Evolutionary conservation across 2,888 invertebrate genomes (phyloP).

Genomic region (Synergus umbraculus): DNA sequence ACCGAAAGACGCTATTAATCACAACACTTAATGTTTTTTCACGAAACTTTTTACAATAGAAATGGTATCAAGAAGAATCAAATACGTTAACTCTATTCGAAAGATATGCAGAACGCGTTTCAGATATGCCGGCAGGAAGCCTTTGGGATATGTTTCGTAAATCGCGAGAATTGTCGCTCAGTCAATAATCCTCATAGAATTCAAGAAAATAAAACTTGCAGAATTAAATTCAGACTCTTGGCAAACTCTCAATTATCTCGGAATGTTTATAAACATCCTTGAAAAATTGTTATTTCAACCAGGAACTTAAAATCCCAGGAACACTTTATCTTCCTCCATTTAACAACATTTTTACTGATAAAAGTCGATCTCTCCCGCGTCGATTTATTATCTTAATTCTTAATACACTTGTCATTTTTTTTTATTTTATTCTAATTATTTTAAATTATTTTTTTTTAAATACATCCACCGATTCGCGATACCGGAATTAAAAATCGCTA

Average conservation of each 20-base stretch:
- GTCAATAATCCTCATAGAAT: not conserved
- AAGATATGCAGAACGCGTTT: conserved; percentile 35
- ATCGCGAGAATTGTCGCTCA: not conserved
- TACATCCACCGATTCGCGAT: not conserved
- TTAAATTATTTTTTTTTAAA: not conserved
- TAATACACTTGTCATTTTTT: not conserved
- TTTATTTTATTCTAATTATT: not conserved
- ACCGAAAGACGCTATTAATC: not conserved
- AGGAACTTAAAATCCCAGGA: not conserved
- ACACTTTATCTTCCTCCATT: not conserved
- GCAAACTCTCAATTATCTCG: not conserved
- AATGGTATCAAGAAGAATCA: not conserved
- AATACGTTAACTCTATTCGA: not conserved
- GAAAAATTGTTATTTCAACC: not conserved
- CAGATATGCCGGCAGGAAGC: conserved; percentile 14
- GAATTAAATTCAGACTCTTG: conserved; percentile 1
- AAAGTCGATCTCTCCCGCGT: not conserved
- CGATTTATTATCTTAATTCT: not conserved
- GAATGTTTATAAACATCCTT: not conserved
- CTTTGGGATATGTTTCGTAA: conserved; percentile 8
- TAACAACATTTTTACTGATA: not conserved
- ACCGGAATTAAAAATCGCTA: conserved; percentile 38
- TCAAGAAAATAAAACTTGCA: not conserved
- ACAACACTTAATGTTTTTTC: not conserved
- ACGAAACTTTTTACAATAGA: not conserved